Conservation (phyloP, 2,113 vertebrate species). For the Takifugu bimaculatus region DNA sequence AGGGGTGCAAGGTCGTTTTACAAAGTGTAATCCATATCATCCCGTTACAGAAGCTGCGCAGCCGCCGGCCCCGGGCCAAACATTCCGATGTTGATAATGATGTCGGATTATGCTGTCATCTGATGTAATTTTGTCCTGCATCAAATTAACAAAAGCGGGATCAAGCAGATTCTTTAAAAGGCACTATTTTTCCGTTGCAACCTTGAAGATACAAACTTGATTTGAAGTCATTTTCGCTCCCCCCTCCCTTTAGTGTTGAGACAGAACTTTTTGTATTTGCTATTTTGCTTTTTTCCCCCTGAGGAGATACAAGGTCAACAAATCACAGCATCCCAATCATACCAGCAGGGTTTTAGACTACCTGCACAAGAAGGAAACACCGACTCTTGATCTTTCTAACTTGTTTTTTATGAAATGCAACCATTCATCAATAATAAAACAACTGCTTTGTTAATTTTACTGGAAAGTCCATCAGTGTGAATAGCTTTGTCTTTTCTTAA, state of each 20-base stretch:
- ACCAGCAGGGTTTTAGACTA: conserved; percentile 9
- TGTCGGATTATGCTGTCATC: conserved; percentile 64
- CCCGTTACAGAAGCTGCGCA: conserved; percentile 51
- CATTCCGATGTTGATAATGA: conserved; percentile 62
- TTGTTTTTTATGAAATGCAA: too few species aligned
- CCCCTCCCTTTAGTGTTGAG: background rate
- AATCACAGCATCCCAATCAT: conserved; percentile 25
- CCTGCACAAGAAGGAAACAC: conserved; percentile 1
- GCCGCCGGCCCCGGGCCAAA: conserved; percentile 42
- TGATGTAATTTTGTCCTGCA: conserved; percentile 58
- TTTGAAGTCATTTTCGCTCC: conserved; percentile 25
- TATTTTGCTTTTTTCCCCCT: conserved; percentile 13
- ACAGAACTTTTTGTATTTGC: conserved; percentile 20
- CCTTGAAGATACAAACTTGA: conserved; percentile 38
- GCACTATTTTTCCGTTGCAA: conserved; percentile 17
- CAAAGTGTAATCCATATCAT: conserved; percentile 72
- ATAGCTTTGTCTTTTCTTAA: too few species aligned
- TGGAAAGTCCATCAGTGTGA: too few species aligned
- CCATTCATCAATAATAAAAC: too few species aligned
- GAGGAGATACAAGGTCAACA: conserved; percentile 18
- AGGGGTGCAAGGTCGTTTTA: conserved; percentile 58
- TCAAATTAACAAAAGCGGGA: conserved; percentile 58
- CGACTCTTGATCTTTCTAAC: background rate
- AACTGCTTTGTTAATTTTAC: too few species aligned
- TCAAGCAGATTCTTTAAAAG: conserved; percentile 51